Base-by-base conservation (phyloP, 1,140 invertebrate genomes). In the Platyura marginata region DNA sequence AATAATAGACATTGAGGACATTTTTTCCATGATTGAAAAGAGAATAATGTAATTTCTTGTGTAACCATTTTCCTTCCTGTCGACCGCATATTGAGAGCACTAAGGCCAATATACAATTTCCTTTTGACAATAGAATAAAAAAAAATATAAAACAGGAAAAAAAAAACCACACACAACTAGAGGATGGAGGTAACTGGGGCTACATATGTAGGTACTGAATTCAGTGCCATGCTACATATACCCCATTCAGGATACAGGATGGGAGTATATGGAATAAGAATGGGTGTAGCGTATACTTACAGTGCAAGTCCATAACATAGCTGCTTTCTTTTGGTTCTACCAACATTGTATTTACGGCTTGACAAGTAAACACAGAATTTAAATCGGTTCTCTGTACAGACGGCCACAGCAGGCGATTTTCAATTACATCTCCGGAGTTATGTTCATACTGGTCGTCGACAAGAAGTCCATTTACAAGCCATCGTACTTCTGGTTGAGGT, bases 361-460 rank as follows among this genome's bases (percentile, higher is more conserved):
- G 78, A 57, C 85, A 91, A 32, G 81, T 85, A 58, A 87, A 83
- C 48, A 82, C 76, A 2, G 80, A 75, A 44, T 81, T 77, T 43
- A 88, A 72, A 63, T 89, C 79, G n/a, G 77, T 73, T 23, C 86
- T 68, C 21, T 72, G 69, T 41, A 89, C 71, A 13, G 72, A 68
- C 22, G 72, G 72, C 69, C 85, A 77, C 37, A 75, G 70, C 35
- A 89, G 68, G 47, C 81, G 70, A 62, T 87, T 87, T 57, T 88
- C 83, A 46, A 87, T 87, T 19, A 88, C 79, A 58, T 84, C 80
- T 13, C 79, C 82, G 20, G 76, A 77, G 57, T 78, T 81, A 58
- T 81, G 77, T 56, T 83, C 80, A 55, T 78, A 83, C 52, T 79
- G 74, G 49, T 84, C 80, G 56, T 88, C 83, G 32, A 82, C 74